Conservation (phyloP, 2,888 invertebrate species). For the Bombylius major region DNA sequence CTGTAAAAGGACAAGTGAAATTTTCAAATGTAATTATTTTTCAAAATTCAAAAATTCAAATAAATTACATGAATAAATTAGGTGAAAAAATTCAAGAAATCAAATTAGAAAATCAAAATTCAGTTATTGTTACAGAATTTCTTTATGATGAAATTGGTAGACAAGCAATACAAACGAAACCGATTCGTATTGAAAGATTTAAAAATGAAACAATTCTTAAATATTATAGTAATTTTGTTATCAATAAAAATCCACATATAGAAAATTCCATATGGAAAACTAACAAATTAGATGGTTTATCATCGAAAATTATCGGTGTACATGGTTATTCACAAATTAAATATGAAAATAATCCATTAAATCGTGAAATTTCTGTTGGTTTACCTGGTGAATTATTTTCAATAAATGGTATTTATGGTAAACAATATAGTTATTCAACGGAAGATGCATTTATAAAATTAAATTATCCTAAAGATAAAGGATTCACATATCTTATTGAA, state of each 20-base stretch:
- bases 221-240: neutral
- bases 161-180: conserved; percentile 4
- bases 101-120: neutral
- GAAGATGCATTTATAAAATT: neutral
- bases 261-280: conserved; percentile 6
- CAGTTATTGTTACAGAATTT: conserved; percentile 4
- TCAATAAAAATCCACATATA: neutral
- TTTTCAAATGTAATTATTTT: conserved; percentile 4
- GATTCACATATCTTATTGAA: conserved; percentile 5
- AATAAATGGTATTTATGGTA: no score
- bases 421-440: neutral
- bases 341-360: conserved; percentile 5
- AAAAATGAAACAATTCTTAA: neutral
- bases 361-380: neutral
- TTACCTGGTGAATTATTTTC: conserved; percentile 8
- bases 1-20: neutral
- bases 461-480: conserved; percentile 1
- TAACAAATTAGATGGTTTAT: conserved; percentile 1
- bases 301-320: neutral
- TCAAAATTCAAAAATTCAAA: neutral
- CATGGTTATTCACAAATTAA: conserved; percentile 1
- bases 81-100: conserved; percentile 5
- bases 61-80: conserved; percentile 3
- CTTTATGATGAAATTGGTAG: conserved; percentile 8
- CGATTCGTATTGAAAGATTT: neutral